These are phyloP conservation scores for Drosophila barbarae DNA, from an alignment of 2,888 invertebrate genomes.

Conservation along the genomic window DNA sequence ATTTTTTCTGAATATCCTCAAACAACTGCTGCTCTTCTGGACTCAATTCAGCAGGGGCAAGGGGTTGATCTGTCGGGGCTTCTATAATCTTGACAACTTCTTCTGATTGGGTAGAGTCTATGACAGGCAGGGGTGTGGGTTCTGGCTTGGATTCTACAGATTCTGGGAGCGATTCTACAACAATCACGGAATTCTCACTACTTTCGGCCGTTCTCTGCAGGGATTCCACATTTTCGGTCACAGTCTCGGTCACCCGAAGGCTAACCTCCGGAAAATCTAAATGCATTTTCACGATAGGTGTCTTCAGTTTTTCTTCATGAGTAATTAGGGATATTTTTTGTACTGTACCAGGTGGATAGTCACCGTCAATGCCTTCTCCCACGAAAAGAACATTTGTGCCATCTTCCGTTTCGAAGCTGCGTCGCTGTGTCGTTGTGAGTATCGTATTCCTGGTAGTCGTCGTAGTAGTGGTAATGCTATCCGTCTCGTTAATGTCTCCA, in stretches of 20 bases:
- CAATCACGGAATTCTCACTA: constrained; percentile 35
- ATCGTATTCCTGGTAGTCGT: constrained; percentile 70
- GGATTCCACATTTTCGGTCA: constrained; percentile 72
- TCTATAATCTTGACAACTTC: constrained; percentile 2
- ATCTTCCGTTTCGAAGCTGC: constrained; percentile 74
- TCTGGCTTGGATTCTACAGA: constrained; percentile 12
- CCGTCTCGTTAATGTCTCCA: constrained; percentile 40
- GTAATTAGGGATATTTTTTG: constrained; percentile 85
- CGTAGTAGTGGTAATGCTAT: constrained; percentile 60
- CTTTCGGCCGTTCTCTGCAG: constrained; percentile 51
- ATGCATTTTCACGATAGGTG: constrained; percentile 84
- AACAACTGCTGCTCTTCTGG: constrained; percentile 77
- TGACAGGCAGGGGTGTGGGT: constrained; percentile 3
- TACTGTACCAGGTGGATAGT: constrained; percentile 72
- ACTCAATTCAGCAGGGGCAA: constrained; percentile 63
- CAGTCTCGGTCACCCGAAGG: constrained; percentile 76
- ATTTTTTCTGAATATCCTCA: constrained; percentile 77
- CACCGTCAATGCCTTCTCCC: constrained; percentile 72
- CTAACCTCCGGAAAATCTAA: constrained; percentile 81
- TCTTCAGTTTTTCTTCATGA: constrained; percentile 86
- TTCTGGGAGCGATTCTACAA: constrained; percentile 28
- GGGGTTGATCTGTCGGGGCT: constrained; percentile 16
- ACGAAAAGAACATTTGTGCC: constrained; percentile 76
- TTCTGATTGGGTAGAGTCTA: constrained; percentile 3
- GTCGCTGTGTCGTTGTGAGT: constrained; percentile 71